Conservation (phyloP, 2,113 vertebrate genomes). For the crab-eating macaque (Macaca fascicularis) region T2T-MFA8v1.1 NC_088375.1:78404001-78404500, state of each 20-base stretch:
- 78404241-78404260: background rate
- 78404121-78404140: slow-evolving; percentile 50
- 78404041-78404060: background rate
- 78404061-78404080: background rate
- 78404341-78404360: background rate
- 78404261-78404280: background rate
- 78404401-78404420: background rate
- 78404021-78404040: background rate
- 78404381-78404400: background rate
- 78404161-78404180: slow-evolving; percentile 20
- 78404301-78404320: background rate
- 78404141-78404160: slow-evolving; percentile 43
- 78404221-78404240: background rate
- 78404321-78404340: background rate
- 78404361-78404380: background rate
- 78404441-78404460: background rate
- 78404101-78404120: slow-evolving; percentile 13
- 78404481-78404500: background rate
- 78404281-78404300: background rate
- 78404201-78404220: background rate
- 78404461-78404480: background rate
- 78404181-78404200: background rate
- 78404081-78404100: background rate
- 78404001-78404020: background rate
- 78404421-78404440: background rate